Evolutionary conservation across 2,113 vertebrate species (phyloP), one percentile per base, ranked within the genome.

Genomic region (Rhinolophus ferrumequinum): DNA sequence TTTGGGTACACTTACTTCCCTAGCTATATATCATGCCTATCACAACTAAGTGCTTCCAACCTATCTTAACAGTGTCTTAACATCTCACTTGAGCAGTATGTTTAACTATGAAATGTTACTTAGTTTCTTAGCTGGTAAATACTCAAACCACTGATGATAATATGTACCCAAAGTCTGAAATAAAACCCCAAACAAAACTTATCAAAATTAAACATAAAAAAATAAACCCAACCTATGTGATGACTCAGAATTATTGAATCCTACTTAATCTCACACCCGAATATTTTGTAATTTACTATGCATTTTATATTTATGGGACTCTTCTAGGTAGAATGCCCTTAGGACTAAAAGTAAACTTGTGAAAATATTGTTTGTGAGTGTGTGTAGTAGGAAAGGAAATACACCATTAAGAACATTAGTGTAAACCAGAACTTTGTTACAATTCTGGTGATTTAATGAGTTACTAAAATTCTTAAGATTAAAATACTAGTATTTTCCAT

Each of bases 1-100:
- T 99, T 98, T 98, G 97, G 97, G 97, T 97, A 98, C 90, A 97
- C 91, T 98, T 96, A 98, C 98, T 98, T 99, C 98, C 98, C 97
- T 69, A 96, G 98, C 97, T 98, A 98, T 99, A 98, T 95, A 99
- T 99, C 98, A 99, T 98, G 97, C 97, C 98, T 97, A 98, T 98
- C 98, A 98, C 98, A 98, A 98, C 98, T 98, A 98, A 98, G 98
- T 97, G 97, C 85, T 98, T 98, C 98, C 97, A 98, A 98, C 97
- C 97, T 97, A 97, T 85, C 87, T 97, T 62, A 87, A 94, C 76
- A 87, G 73, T 13, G 0, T 97, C 97, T 98, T 89, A 96, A 75
- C 86, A 79, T 96, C 97, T 96, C 85, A 52, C 41, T 96, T 81
- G 88, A 98, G 56, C 95, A 97, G 81, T 96, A 86, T 83, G 90